phyloP scores from a whole-genome alignment of 2,888 invertebrate species.

The Nysson spinosus region DNA sequence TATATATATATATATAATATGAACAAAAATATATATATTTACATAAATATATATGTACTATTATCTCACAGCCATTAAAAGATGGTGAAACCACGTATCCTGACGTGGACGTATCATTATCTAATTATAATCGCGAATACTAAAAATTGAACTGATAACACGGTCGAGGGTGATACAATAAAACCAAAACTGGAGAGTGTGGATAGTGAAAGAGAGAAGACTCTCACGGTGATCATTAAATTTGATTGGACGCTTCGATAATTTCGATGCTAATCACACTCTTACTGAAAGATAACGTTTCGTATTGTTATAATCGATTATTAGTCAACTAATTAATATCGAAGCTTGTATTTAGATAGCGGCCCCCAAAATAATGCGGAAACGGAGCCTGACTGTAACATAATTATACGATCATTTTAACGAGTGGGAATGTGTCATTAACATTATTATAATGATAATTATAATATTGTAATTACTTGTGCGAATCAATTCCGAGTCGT shows the following conservation, averaged over 20 bases:
- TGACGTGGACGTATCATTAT: conserved; percentile 8
- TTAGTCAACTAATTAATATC: conserved; percentile 55
- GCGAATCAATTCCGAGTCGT: conserved; percentile 23
- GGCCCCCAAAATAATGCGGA: conserved; percentile 31
- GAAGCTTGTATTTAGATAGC: conserved; percentile 63
- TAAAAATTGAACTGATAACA: conserved; percentile 11
- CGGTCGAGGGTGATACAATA: background rate
- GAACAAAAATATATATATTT: conserved; percentile 8
- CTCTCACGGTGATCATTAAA: conserved; percentile 15
- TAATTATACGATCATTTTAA: conserved; percentile 55
- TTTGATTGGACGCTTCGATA: conserved; percentile 49
- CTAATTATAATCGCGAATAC: conserved; percentile 16
- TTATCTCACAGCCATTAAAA: too few species aligned
- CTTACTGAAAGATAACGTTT: conserved; percentile 38
- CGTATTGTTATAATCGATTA: conserved; percentile 58
- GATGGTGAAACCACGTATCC: conserved; percentile 1
- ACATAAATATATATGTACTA: background rate
- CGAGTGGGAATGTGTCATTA: conserved; percentile 46
- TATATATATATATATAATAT: conserved; percentile 27
- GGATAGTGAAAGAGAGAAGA: background rate
- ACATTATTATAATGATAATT: conserved; percentile 5
- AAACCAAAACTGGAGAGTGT: too few species aligned
- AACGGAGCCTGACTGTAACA: conserved; percentile 57
- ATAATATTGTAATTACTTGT: conserved; percentile 11
- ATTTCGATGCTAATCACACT: conserved; percentile 43